These are phyloP conservation scores for Poeciliopsis prolifica DNA, from an alignment of 2,113 vertebrate species.

Conservation along the genomic window DNA sequence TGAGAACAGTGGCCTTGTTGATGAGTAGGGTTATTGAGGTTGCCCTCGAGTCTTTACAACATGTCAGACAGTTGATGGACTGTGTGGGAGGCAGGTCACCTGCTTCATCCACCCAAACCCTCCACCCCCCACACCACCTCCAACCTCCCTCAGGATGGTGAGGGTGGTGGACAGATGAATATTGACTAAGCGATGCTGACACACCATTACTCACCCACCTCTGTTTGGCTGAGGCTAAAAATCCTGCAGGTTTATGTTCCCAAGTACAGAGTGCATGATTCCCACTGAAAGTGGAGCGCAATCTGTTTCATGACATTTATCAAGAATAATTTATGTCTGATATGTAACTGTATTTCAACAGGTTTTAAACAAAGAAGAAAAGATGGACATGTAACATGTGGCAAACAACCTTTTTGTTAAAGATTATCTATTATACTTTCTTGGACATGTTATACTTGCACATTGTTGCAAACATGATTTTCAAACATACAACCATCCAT, in stretches of 20 bases:
- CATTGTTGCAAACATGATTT: no score
- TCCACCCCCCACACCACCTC: slow-evolving; percentile 1
- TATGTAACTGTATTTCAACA: no score
- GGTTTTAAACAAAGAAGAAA: background rate
- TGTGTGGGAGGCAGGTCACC: slow-evolving; percentile 39
- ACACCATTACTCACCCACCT: slow-evolving; percentile 19
- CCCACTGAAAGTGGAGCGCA: background rate
- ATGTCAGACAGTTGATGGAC: slow-evolving; percentile 38
- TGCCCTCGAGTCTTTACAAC: slow-evolving; percentile 36
- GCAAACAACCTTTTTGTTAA: background rate
- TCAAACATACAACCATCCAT: no score
- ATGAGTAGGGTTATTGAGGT: slow-evolving; percentile 40
- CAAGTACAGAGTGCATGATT: background rate
- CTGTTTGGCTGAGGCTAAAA: slow-evolving; percentile 11
- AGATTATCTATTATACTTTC: no score
- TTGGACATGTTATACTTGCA: no score
- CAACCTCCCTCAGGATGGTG: slow-evolving; percentile 31
- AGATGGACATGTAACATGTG: background rate
- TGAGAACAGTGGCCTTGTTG: slow-evolving; percentile 41
- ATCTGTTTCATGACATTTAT: background rate
- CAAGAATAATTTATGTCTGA: no score
- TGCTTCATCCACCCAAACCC: slow-evolving; percentile 16
- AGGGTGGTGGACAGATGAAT: slow-evolving; percentile 45
- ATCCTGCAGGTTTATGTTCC: slow-evolving; percentile 1
- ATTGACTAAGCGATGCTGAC: slow-evolving; percentile 57